Base-by-base conservation (phyloP, 1,140 invertebrate genomes). In the Nasonia vitripennis region DNA sequence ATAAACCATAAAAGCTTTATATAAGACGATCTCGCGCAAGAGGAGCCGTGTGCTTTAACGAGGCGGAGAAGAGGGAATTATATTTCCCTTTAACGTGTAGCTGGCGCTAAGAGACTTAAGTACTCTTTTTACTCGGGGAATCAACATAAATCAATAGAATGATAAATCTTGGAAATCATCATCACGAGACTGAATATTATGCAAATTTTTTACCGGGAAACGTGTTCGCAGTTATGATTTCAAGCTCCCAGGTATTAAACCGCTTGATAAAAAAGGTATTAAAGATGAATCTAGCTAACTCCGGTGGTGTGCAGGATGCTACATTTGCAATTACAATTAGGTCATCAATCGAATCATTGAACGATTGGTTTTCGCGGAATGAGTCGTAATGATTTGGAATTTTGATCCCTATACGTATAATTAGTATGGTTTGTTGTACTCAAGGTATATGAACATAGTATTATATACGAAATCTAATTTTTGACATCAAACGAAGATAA, bases 101-200 rank as follows among this genome's bases (percentile, higher is more conserved):
- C n/a, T 10, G 51, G 37, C 17, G 14, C 17, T 83, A 48, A 83
- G 78, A 55, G 9, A 23, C 2, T 83, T 68, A 78, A 67, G 74
- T 78, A 34, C 23, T 20, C 12, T 78, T 78, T 70, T 84, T 78
- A 78, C 51, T 51, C 11, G 6, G 14, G 45, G 23, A 78, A 84
- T 79, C 45, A 55, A 62, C 67, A 55, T 84, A 84, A 78, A 84
- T 84, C 77, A 73, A 73, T 62, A 62, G 55, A 62, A 62, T n/a
- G 55, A n/a, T 20, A 14, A n/a, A 62, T 62, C 55, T 62, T 62
- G 14, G 3, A 11, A 84, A 78, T 71, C 78, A 55, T 71, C 78
- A 55, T 71, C 45, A 70, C 67, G 27, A 77, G 17, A 20, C 20
- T 20, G n/a, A 12, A 48, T 48, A 23, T 78, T 37, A 78, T 78